phyloP scores from a whole-genome alignment of 2,113 vertebrate genomes.

The Pelusios castaneus region DNA sequence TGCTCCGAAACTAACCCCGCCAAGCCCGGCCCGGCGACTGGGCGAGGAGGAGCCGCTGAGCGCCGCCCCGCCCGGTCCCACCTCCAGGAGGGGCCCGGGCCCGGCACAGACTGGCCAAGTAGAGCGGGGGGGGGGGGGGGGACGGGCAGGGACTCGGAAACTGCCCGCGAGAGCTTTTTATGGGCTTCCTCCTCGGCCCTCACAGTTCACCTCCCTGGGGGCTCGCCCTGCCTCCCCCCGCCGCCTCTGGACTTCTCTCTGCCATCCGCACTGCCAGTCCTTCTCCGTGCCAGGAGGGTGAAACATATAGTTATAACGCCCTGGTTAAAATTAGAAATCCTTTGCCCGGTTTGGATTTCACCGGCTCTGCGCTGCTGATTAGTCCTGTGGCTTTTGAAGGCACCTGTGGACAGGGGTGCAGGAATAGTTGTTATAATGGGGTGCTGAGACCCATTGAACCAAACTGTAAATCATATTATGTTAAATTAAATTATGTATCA shows the following conservation, averaged over 20 bases:
- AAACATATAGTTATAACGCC: background rate
- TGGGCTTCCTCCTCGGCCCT: background rate
- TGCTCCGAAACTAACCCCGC: background rate
- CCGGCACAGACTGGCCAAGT: too few relatives aligned
- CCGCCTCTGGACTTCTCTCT: background rate
- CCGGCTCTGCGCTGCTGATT: background rate
- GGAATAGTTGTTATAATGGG: too few relatives aligned
- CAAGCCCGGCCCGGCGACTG: background rate
- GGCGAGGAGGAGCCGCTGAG: slow-evolving; percentile 23
- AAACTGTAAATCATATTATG: too few relatives aligned
- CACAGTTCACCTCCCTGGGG: background rate
- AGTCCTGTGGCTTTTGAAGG: background rate
- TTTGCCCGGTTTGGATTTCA: background rate
- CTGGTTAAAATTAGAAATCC: background rate
- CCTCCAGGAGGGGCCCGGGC: background rate
- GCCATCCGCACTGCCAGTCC: background rate
- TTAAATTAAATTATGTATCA: too few relatives aligned
- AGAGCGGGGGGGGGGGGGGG: too few relatives aligned
- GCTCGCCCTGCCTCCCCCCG: background rate
- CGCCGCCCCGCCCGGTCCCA: background rate
- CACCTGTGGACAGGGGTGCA: background rate
- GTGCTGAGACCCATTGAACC: too few relatives aligned
- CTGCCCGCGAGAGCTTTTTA: background rate
- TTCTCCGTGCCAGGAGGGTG: background rate
- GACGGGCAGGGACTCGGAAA: background rate